Conservation (phyloP, 1,140 invertebrate species). For the Riptortus pedestris region DNA sequence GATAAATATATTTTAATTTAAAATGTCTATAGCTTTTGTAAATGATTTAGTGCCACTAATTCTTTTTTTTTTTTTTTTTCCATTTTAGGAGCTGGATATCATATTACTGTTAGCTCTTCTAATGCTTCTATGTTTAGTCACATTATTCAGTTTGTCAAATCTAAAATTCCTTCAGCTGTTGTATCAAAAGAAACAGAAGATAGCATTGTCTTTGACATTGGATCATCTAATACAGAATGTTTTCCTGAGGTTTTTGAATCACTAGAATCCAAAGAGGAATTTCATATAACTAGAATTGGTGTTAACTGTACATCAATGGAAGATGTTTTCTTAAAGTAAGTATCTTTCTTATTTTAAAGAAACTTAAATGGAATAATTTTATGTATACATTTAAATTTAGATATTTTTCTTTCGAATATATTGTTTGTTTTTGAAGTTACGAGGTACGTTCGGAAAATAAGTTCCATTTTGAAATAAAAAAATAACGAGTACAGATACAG, state of each 20-base stretch:
- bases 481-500: no score
- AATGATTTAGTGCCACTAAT: no score
- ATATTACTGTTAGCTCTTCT: conserved; percentile 38
- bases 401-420: neutral
- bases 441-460: no score
- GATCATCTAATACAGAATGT: conserved; percentile 29
- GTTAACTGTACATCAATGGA: conserved; percentile 54
- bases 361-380: conserved; percentile 20
- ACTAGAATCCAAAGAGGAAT: conserved; percentile 39
- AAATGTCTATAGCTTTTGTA: no score
- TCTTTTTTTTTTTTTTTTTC: neutral
- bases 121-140: conserved; percentile 37
- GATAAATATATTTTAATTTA: no score
- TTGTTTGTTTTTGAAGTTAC: neutral
- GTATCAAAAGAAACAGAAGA: conserved; percentile 3
- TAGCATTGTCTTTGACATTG: conserved; percentile 17
- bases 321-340: conserved; percentile 53
- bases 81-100: conserved; percentile 44
- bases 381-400: neutral
- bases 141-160: conserved; percentile 18
- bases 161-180: neutral
- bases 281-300: conserved; percentile 44
- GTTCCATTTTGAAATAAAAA: no score
- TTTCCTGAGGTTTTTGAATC: conserved; percentile 43
- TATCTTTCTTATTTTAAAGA: conserved; percentile 16